Percentiles rank a stretch among this genome's conserved stretches.
phyloP scores from a whole-genome alignment of 1,140 invertebrate genomes.

The Watersipora subatra region DNA sequence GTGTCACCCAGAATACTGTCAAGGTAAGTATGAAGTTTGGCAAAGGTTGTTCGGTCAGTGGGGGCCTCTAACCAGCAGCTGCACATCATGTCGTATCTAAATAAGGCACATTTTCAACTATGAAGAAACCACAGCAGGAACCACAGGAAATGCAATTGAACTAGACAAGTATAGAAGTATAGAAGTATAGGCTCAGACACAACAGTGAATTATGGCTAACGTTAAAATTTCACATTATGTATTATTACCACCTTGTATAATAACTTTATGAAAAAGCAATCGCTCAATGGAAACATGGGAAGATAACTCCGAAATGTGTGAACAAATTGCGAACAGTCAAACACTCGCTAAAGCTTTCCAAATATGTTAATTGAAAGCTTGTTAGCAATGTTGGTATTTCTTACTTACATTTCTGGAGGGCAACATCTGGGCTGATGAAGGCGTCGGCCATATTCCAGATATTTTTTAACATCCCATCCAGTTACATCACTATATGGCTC shows the following conservation, averaged over 20 bases:
- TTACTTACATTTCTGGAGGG: conserved; percentile 47
- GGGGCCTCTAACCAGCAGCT: neutral
- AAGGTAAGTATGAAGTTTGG: neutral
- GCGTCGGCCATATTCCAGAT: conserved; percentile 67
- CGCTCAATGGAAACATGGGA: neutral
- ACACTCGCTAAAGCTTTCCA: neutral
- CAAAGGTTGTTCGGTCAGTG: neutral
- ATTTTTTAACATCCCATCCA: conserved; percentile 73
- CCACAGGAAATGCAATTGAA: neutral
- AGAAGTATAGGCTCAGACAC: neutral
- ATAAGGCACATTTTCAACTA: neutral
- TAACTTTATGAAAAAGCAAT: neutral
- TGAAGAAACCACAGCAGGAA: neutral
- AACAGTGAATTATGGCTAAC: neutral
- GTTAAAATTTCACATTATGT: neutral
- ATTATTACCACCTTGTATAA: neutral
- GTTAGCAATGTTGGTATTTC: neutral
- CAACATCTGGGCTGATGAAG: conserved; percentile 77
- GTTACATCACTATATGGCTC: conserved; percentile 46
- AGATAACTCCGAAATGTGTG: neutral
- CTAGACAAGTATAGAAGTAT: neutral
- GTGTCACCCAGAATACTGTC: neutral
- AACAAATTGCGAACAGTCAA: neutral
- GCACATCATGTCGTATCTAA: neutral
- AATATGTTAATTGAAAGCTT: neutral